Evolutionary conservation across 2,888 invertebrate genomes (phyloP), one percentile per base, ranked within the genome.

Genomic region (Drosophila ustulata): DNA sequence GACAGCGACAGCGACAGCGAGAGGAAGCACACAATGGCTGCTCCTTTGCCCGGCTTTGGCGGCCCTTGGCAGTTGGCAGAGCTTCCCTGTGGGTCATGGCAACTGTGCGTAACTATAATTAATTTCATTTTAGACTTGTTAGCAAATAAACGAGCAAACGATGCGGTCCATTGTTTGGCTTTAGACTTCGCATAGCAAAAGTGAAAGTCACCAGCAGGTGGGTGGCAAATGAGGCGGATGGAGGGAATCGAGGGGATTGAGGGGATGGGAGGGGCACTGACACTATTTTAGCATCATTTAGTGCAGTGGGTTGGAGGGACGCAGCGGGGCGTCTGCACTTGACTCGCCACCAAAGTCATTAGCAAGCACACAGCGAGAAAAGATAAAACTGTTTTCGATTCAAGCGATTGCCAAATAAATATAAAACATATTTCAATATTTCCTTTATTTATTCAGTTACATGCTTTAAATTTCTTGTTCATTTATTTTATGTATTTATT

Each of bases 91-190:
- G 70, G 66, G 65, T 53, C 72, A 58, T 66, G 66, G 70, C 87
- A 82, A 78, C 88, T 88, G 80, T 82, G 83, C 88, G 80, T 75
- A 86, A 82, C 88, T 82, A 82, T 84, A 80, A 84, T 84, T 88
- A 84, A 84, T 84, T 86, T 84, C 86, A 88, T 84, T 88, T 84
- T 88, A 80, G 86, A 85, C 84, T 82, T 85, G 85, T 84, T 84
- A 72, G 86, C 88, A 84, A 86, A 88, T 80, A 86, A 82, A 78
- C 86, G 74, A 88, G 86, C 83, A 82, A 88, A 85, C 88, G 88
- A 82, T 88, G 83, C 66, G 88, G 83, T 85, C 65, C 71, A 66
- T 71, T 78, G 71, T 70, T 82, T 75, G 65, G 66, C 66, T 66
- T 65, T 69, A 66, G 65, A 51, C 66, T 52, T 53, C 41, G 53